These are phyloP conservation scores for Drosophila bifasciata DNA, from an alignment of 1,140 invertebrate species.

Conservation along the genomic window DNA sequence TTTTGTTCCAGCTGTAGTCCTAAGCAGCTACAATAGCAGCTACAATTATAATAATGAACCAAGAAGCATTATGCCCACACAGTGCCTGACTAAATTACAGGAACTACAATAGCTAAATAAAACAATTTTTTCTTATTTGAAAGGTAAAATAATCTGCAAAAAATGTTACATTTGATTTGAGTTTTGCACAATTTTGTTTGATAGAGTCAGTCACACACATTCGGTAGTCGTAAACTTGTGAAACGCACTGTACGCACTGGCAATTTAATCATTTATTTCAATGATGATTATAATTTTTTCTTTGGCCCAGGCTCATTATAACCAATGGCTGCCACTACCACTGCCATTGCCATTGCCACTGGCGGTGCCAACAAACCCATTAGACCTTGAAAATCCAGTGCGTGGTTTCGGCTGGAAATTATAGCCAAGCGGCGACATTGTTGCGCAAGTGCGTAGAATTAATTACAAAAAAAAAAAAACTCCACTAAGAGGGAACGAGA, in stretches of 20 bases:
- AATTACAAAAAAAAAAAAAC: slow-evolving; percentile 57
- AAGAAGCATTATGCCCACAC: slow-evolving; percentile 29
- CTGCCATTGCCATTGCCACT: background rate
- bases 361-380: slow-evolving; percentile 70
- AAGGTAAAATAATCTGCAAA: background rate
- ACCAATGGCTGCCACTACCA: slow-evolving; percentile 40
- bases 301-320: slow-evolving; percentile 65
- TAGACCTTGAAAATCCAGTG: slow-evolving; percentile 74
- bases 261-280: slow-evolving; percentile 76
- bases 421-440: slow-evolving; percentile 60
- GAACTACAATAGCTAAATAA: slow-evolving; percentile 1
- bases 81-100: slow-evolving; percentile 2
- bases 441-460: slow-evolving; percentile 77
- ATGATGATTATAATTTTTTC: slow-evolving; percentile 75
- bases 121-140: too few relatives aligned
- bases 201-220: background rate
- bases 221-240: slow-evolving; percentile 12
- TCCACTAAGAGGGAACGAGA: background rate
- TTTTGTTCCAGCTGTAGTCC: slow-evolving; percentile 19
- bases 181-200: too few relatives aligned
- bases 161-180: too few relatives aligned
- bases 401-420: slow-evolving; percentile 61
- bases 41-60: slow-evolving; percentile 38
- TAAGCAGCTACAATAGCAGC: slow-evolving; percentile 12
- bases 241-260: slow-evolving; percentile 38